Evolutionary conservation across 2,888 invertebrate species (phyloP).

Genomic region (Tineola bisselliella): DNA sequence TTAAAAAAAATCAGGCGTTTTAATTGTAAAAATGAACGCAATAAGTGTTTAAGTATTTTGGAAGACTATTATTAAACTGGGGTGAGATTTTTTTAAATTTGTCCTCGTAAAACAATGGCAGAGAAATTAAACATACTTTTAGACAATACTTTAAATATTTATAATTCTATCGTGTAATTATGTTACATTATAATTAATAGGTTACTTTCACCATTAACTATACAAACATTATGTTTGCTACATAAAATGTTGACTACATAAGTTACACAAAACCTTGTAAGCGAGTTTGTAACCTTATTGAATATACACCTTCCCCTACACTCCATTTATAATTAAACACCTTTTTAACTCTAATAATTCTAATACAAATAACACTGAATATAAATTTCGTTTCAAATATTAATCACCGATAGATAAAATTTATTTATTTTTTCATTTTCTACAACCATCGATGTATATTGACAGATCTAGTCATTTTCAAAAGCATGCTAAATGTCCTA

Average conservation of each 20-base stretch:
- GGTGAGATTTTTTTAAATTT: too few species aligned
- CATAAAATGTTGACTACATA: background rate
- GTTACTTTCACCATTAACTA: background rate
- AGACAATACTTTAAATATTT: background rate
- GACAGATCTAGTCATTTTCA: too few species aligned
- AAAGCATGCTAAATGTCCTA: too few species aligned
- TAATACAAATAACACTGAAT: slow-evolving; percentile 3
- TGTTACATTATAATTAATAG: background rate
- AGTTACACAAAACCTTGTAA: background rate
- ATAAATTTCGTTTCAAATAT: slow-evolving; percentile 5
- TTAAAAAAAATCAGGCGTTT: too few species aligned
- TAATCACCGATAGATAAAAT: background rate
- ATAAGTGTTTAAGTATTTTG: too few species aligned
- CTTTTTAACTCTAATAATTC: background rate
- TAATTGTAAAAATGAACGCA: too few species aligned
- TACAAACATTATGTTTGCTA: background rate
- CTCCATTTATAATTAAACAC: background rate
- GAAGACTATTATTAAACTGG: too few species aligned
- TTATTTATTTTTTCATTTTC: too few species aligned
- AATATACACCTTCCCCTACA: background rate
- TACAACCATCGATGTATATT: too few species aligned
- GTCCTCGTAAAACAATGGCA: too few species aligned
- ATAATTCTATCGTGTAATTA: background rate
- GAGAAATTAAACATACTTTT: too few species aligned
- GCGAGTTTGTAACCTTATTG: background rate